A percentile compares a stretch with the other conserved stretches of the same genome.
These are phyloP conservation scores for Eueremaeus valkanovi DNA, from an alignment of 2,888 invertebrate genomes.

Conservation along the genomic window DNA sequence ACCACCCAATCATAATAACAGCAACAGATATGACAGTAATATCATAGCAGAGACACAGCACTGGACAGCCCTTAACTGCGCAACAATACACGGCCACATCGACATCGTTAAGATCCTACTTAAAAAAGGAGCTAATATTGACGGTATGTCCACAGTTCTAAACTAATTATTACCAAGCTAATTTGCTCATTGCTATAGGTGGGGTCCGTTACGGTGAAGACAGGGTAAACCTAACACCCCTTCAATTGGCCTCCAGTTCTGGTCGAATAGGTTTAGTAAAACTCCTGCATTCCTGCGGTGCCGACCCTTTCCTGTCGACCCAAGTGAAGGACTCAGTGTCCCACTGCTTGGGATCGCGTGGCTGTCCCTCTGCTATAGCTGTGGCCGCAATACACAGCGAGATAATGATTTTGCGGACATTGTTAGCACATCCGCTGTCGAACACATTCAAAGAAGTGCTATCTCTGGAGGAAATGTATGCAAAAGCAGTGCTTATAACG, in stretches of 20 bases:
- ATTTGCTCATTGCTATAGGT: conserved; percentile 55
- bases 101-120: conserved; percentile 46
- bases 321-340: conserved; percentile 78
- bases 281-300: conserved; percentile 60
- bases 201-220: conserved; percentile 77
- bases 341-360: conserved; percentile 78
- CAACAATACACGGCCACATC: conserved; percentile 58
- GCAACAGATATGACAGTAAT: conserved; percentile 45
- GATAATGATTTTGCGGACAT: conserved; percentile 68
- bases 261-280: conserved; percentile 67
- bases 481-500: conserved; percentile 62
- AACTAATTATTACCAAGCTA: not conserved
- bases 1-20: not conserved
- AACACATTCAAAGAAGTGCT: conserved; percentile 66
- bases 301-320: conserved; percentile 74
- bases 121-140: conserved; percentile 69
- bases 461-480: conserved; percentile 81
- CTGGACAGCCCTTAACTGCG: conserved; percentile 86
- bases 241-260: conserved; percentile 78
- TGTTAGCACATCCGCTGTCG: conserved; percentile 67
- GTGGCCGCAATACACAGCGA: conserved; percentile 87
- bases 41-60: conserved; percentile 65
- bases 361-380: conserved; percentile 81
- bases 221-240: conserved; percentile 77
- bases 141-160: too few species aligned